phyloP scores from a whole-genome alignment of 2,113 vertebrate species.

The Camarhynchus parvulus region DNA sequence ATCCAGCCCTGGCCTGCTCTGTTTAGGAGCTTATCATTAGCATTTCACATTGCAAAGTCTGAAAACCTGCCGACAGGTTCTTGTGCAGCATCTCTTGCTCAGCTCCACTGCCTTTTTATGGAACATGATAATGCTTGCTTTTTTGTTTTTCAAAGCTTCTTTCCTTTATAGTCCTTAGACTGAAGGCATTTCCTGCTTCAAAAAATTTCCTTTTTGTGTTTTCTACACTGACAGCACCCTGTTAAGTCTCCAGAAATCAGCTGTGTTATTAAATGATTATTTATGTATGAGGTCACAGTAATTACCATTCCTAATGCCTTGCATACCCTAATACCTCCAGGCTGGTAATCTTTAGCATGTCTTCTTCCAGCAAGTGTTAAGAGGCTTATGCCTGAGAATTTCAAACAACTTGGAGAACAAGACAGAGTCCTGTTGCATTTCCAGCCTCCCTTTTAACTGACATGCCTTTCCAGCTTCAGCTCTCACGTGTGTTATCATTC shows the following conservation, averaged over 20 bases:
- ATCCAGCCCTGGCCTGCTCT: neutral
- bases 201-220: neutral
- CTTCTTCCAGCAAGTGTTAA: slow-evolving; percentile 50
- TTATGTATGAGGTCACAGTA: slow-evolving; percentile 55
- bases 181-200: neutral
- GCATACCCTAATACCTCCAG: slow-evolving; percentile 55
- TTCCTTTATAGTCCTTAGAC: neutral
- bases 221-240: slow-evolving; percentile 9
- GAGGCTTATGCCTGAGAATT: slow-evolving; percentile 57
- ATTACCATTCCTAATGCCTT: slow-evolving; percentile 63
- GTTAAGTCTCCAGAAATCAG: slow-evolving; percentile 28
- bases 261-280: slow-evolving; percentile 55
- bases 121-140: neutral
- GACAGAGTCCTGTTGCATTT: slow-evolving; percentile 50
- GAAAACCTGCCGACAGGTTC: neutral
- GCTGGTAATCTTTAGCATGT: slow-evolving; percentile 52
- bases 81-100: neutral
- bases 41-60: neutral
- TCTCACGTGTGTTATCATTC: slow-evolving; percentile 32
- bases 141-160: slow-evolving; percentile 5
- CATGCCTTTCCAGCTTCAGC: slow-evolving; percentile 16
- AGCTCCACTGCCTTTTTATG: neutral
- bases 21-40: neutral
- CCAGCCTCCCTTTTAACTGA: slow-evolving; percentile 40
- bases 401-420: slow-evolving; percentile 51